Evolutionary conservation across 2,797 vertebrate species (phyloP).

Genomic region (Staurois parvus): DNA sequence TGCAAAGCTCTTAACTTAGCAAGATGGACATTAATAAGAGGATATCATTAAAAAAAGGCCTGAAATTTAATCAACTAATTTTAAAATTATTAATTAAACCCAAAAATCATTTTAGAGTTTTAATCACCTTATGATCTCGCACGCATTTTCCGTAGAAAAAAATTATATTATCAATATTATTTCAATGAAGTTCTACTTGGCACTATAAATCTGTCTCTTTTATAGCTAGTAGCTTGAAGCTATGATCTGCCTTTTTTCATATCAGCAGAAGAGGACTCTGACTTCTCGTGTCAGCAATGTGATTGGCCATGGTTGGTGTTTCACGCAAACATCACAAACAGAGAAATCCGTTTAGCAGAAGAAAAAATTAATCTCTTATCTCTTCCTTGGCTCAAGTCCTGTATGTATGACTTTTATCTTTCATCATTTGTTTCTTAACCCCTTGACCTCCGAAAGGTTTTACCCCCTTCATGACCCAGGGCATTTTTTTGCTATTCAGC

Average conservation of each 20-base stretch:
- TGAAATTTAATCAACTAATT: slow-evolving; percentile 71
- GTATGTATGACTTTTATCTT: too few species aligned
- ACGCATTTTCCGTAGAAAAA: slow-evolving; percentile 73
- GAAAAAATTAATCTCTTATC: too few species aligned
- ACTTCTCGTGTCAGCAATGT: not conserved
- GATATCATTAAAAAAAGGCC: slow-evolving; percentile 73
- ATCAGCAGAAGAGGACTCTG: not conserved
- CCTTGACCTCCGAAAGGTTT: too few species aligned
- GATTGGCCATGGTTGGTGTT: not conserved
- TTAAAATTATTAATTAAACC: slow-evolving; percentile 78
- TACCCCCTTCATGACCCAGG: too few species aligned
- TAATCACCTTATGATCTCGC: slow-evolving; percentile 68
- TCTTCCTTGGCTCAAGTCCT: too few species aligned
- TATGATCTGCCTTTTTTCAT: slow-evolving; percentile 11
- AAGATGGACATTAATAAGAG: slow-evolving; percentile 75
- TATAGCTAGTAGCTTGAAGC: slow-evolving; percentile 37
- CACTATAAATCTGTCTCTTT: slow-evolving; percentile 61
- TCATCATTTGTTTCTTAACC: too few species aligned
- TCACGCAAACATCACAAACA: too few species aligned
- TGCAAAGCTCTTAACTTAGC: slow-evolving; percentile 79
- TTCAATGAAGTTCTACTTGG: slow-evolving; percentile 72
- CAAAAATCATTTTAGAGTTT: slow-evolving; percentile 68
- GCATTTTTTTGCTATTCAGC: too few species aligned
- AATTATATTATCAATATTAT: slow-evolving; percentile 76
- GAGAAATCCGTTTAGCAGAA: too few species aligned